phyloP scores from a whole-genome alignment of 2,797 vertebrate genomes.

The Trachops cirrhosus region DNA sequence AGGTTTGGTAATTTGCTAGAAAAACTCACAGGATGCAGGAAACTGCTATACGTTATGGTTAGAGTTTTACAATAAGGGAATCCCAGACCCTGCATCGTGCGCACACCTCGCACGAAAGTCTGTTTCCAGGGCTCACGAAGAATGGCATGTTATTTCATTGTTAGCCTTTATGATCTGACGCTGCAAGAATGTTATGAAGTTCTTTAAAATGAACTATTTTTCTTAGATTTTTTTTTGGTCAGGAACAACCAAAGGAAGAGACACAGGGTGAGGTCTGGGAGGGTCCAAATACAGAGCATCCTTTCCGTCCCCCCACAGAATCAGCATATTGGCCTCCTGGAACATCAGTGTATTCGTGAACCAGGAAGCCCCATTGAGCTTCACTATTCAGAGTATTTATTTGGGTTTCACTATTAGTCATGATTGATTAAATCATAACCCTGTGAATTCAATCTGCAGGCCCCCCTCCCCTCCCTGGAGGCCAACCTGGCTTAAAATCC shows the following conservation, averaged over 20 bases:
- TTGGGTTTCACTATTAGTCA: neutral
- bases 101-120: too few relatives aligned
- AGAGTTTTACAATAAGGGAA: neutral
- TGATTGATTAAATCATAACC: neutral
- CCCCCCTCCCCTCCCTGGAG: neutral
- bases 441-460: neutral
- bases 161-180: too few relatives aligned
- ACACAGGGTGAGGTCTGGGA: neutral
- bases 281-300: neutral
- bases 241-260: neutral
- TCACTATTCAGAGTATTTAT: neutral
- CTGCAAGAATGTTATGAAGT: too few relatives aligned
- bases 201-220: too few relatives aligned
- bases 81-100: too few relatives aligned
- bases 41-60: neutral
- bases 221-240: too few relatives aligned
- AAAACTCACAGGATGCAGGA: neutral
- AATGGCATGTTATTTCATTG: too few relatives aligned
- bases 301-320: neutral
- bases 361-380: neutral
- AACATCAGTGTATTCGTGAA: neutral
- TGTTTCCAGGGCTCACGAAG: too few relatives aligned
- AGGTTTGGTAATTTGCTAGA: neutral
- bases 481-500: neutral
- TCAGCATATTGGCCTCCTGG: neutral